Evolutionary conservation across 2,888 invertebrate genomes (phyloP).

Genomic region (Rhimphoctona megacephalus): DNA sequence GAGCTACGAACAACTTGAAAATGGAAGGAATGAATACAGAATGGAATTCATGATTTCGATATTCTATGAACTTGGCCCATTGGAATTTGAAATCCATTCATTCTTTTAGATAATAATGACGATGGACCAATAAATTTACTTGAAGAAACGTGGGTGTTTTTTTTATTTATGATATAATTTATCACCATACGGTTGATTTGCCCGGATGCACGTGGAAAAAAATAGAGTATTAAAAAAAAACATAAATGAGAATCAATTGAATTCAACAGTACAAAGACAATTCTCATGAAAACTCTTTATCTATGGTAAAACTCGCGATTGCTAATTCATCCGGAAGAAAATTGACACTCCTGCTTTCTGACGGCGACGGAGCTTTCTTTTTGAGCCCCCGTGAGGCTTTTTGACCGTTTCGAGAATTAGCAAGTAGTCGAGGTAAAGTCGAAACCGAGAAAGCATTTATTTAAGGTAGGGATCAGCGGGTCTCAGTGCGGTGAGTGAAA

Average conservation of each 20-base stretch:
- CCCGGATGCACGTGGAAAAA: background rate
- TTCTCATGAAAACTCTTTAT: conserved; percentile 16
- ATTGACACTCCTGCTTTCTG: conserved; percentile 33
- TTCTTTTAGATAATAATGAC: background rate
- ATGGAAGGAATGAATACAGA: background rate
- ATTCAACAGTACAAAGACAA: background rate
- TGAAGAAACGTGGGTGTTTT: background rate
- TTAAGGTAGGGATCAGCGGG: conserved; percentile 82
- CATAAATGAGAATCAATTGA: background rate
- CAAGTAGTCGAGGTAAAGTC: conserved; percentile 68
- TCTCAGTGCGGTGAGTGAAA: conserved; percentile 71
- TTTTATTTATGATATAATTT: background rate
- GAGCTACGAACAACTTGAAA: conserved; percentile 5
- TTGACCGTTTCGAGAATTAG: conserved; percentile 70
- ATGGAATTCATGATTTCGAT: background rate
- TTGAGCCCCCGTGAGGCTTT: conserved; percentile 69
- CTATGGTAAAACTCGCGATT: conserved; percentile 5
- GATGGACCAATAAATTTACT: background rate
- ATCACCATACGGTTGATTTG: too few species aligned
- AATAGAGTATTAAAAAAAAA: background rate
- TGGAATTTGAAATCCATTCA: background rate
- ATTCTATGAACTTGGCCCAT: background rate
- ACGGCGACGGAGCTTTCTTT: conserved; percentile 28
- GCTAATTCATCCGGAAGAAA: conserved; percentile 51
- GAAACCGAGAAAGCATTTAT: conserved; percentile 82